phyloP scores from a whole-genome alignment of 2,888 invertebrate species.

The Tenodera sinensis region DNA sequence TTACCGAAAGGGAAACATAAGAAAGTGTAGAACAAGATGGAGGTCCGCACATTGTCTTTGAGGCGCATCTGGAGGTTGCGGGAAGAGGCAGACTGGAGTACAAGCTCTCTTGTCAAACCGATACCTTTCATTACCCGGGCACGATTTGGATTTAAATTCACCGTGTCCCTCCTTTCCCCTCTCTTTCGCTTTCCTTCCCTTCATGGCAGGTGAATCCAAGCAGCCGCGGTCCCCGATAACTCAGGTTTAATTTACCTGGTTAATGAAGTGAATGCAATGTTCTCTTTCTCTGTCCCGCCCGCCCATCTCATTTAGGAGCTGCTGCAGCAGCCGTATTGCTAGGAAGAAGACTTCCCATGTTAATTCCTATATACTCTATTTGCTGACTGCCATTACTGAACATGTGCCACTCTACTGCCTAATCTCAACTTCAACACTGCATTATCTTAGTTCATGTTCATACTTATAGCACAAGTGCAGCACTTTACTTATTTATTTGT shows the following conservation, averaged over 20 bases:
- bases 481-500: no score
- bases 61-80: no score
- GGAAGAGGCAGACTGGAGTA: background rate
- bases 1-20: no score
- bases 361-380: constrained; percentile 1
- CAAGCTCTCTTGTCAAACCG: background rate
- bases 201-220: background rate
- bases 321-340: background rate
- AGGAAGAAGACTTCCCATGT: background rate
- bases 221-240: background rate
- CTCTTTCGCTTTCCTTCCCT: background rate
- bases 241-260: constrained; percentile 28
- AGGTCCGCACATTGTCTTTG: no score
- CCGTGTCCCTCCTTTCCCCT: background rate
- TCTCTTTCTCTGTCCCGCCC: background rate
- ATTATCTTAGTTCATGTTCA: no score
- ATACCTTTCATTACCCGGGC: background rate
- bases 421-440: background rate
- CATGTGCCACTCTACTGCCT: background rate
- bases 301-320: constrained; percentile 4
- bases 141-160: background rate
- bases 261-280: constrained; percentile 25
- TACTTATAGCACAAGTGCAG: no score
- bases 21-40: no score
- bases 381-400: background rate